Conservation (phyloP, 2,113 vertebrate genomes). For the Syngnathus typhle region DNA sequence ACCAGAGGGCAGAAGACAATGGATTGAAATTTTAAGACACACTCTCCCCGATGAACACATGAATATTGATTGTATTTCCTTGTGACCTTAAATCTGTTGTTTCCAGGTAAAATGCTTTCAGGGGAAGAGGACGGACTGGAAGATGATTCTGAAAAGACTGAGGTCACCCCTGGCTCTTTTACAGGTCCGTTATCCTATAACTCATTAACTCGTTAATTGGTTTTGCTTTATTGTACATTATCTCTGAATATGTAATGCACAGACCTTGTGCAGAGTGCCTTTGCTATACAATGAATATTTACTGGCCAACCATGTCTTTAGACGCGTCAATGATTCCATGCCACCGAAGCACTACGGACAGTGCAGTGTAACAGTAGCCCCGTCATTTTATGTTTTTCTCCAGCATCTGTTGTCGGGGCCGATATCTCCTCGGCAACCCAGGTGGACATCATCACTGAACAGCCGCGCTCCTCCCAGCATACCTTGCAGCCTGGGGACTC, state of each 20-base stretch:
- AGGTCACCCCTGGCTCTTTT: conserved; percentile 77
- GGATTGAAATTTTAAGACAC: too few relatives aligned
- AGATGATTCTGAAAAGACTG: conserved; percentile 85
- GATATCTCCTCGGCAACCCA: conserved; percentile 71
- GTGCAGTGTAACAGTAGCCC: background rate
- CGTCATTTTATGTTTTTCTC: background rate
- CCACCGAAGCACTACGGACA: background rate
- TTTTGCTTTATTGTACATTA: background rate
- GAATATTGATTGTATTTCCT: background rate
- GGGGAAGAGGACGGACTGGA: conserved; percentile 89
- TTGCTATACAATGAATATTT: background rate
- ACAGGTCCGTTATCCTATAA: conserved; percentile 67
- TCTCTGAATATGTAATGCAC: background rate
- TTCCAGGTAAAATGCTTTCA: conserved; percentile 82
- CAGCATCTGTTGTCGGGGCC: conserved; percentile 76
- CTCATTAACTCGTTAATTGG: background rate
- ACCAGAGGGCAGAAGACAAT: background rate
- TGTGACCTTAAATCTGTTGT: conserved; percentile 19
- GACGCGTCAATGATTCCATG: background rate
- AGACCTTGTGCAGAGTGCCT: background rate
- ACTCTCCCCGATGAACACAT: background rate
- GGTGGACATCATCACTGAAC: conserved; percentile 89
- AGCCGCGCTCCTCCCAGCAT: conserved; percentile 88
- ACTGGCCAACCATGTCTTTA: background rate
- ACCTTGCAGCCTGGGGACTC: conserved; percentile 85